Percentiles rank a stretch among this genome's conserved stretches.
These are phyloP conservation scores for Schlechtendalia chinensis DNA, from an alignment of 1,140 invertebrate genomes.

Conservation along the genomic window DNA sequence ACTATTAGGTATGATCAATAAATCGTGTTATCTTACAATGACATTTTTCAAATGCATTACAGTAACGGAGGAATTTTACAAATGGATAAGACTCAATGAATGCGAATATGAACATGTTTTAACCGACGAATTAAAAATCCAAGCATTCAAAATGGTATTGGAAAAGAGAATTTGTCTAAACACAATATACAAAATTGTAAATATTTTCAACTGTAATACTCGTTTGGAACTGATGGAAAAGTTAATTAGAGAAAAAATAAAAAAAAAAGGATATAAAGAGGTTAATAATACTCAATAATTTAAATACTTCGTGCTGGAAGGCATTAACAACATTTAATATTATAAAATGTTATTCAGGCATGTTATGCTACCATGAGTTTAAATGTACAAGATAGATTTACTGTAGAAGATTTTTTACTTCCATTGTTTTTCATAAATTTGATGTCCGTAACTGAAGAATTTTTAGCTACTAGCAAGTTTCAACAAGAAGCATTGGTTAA, in stretches of 20 bases:
- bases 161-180: slow-evolving; percentile 61
- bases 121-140: slow-evolving; percentile 61
- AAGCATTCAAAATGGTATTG: slow-evolving; percentile 61
- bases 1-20: no score
- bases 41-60: slow-evolving; percentile 52
- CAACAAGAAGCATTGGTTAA: slow-evolving; percentile 63
- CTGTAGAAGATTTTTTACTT: slow-evolving; percentile 66
- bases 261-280: slow-evolving; percentile 15
- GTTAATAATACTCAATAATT: background rate
- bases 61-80: slow-evolving; percentile 64
- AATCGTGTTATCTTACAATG: background rate
- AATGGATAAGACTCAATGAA: slow-evolving; percentile 57
- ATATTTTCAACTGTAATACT: slow-evolving; percentile 64
- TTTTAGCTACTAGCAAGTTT: slow-evolving; percentile 62
- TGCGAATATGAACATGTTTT: slow-evolving; percentile 56
- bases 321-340: background rate
- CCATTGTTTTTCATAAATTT: slow-evolving; percentile 75
- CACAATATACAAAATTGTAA: slow-evolving; percentile 60
- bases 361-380: slow-evolving; percentile 66
- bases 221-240: slow-evolving; percentile 51
- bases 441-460: slow-evolving; percentile 66
- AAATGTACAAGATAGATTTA: slow-evolving; percentile 64
- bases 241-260: slow-evolving; percentile 28
- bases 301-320: background rate
- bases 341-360: slow-evolving; percentile 56